Conservation (phyloP, 2,888 invertebrate genomes). For the Maniola hyperantus region DNA sequence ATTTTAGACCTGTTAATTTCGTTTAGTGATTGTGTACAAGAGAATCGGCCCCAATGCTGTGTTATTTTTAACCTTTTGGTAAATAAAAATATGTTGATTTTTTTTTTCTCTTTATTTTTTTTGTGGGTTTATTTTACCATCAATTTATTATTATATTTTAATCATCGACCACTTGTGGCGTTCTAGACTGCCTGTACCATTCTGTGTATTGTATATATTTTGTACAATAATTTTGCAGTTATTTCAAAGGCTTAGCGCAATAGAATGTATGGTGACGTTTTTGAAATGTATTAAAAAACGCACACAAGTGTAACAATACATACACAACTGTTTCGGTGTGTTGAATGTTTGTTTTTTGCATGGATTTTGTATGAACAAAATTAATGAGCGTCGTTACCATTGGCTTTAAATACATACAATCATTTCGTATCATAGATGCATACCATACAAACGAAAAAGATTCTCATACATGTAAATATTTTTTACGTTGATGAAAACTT, state of each 20-base stretch:
- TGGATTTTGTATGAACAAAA: constrained; percentile 24
- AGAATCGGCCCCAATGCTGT: not conserved
- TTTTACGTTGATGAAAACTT: no score
- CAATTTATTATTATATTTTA: not conserved
- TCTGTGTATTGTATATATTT: no score
- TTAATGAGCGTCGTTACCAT: constrained; percentile 18
- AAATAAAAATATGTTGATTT: not conserved
- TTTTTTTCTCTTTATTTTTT: no score
- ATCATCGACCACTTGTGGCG: no score
- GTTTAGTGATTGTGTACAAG: no score
- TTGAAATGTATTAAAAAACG: constrained; percentile 32
- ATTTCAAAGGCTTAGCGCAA: constrained; percentile 34
- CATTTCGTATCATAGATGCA: constrained; percentile 16
- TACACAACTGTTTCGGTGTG: constrained; percentile 15
- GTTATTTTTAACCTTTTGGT: not conserved
- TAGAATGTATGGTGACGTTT: constrained; percentile 43
- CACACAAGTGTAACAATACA: constrained; percentile 36
- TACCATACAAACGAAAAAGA: constrained; percentile 10
- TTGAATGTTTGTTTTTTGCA: constrained; percentile 35
- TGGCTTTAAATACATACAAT: constrained; percentile 27
- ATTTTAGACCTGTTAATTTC: no score
- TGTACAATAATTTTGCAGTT: constrained; percentile 35
- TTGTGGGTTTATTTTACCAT: no score
- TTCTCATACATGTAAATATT: no score
- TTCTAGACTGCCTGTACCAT: no score